phyloP scores from a whole-genome alignment of 2,113 vertebrate genomes.

The Proteles cristata region DNA sequence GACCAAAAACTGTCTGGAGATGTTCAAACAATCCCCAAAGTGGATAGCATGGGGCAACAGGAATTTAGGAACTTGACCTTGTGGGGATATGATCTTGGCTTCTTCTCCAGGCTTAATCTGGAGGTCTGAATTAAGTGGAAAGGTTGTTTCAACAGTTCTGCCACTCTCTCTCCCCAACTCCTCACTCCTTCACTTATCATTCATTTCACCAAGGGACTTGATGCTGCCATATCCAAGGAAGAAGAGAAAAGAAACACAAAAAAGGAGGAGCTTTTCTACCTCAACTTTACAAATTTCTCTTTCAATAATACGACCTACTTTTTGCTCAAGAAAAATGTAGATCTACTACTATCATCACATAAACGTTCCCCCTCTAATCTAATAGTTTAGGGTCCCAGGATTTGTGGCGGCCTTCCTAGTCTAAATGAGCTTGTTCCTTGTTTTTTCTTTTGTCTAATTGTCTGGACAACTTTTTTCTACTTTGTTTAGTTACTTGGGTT shows the following conservation, averaged over 20 bases:
- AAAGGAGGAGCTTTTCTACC: not conserved
- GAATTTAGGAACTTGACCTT: not conserved
- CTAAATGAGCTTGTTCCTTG: not conserved
- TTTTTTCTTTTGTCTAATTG: not conserved
- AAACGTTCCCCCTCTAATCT: not conserved
- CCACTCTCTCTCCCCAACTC: not conserved
- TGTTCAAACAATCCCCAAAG: not conserved
- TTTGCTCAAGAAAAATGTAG: not conserved
- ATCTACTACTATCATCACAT: not conserved
- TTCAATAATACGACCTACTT: not conserved
- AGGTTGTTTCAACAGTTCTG: not conserved
- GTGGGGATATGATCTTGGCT: not conserved
- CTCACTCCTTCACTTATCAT: not conserved
- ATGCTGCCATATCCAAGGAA: not conserved
- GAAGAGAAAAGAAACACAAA: not conserved
- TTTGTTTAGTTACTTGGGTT: not conserved
- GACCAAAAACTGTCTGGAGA: not conserved
- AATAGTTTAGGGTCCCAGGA: not conserved
- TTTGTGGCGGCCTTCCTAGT: not conserved
- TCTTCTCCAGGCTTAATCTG: not conserved
- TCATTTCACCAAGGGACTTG: not conserved
- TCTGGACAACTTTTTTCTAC: not conserved
- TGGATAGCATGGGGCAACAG: not conserved
- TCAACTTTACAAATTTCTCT: constrained; percentile 8
- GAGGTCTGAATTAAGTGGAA: not conserved